A percentile compares a stretch with the other conserved stretches of the same genome.
These are phyloP conservation scores for Sceloporus undulatus DNA, from an alignment of 2,113 vertebrate genomes.

Conservation along the genomic window DNA sequence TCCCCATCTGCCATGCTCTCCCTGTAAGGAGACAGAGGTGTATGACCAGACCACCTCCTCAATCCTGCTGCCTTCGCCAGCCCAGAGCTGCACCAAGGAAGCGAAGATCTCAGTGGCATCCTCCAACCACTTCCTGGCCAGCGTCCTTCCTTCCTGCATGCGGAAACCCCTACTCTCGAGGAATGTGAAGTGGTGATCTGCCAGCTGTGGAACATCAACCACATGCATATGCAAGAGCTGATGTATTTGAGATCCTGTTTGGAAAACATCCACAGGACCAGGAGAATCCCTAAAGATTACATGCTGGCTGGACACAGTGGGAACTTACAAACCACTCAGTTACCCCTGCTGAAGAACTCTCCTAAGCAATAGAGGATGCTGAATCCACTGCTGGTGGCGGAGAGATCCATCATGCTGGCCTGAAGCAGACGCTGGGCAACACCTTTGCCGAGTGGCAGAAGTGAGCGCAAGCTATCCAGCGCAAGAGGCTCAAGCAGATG, in stretches of 20 bases:
- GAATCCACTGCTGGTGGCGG: conserved; percentile 44
- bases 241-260: conserved; percentile 80
- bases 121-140: conserved; percentile 72
- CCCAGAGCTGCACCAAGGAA: conserved; percentile 17
- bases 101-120: conserved; percentile 73
- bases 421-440: conserved; percentile 35
- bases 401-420: conserved; percentile 78
- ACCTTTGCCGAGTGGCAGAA: not conserved
- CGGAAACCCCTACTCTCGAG: conserved; percentile 78
- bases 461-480: conserved; percentile 68
- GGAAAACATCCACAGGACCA: conserved; percentile 78
- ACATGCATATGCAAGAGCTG: conserved; percentile 86
- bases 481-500: conserved; percentile 61
- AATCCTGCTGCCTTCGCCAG: not conserved
- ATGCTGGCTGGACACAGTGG: conserved; percentile 72
- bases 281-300: conserved; percentile 76
- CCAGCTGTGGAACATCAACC: conserved; percentile 85
- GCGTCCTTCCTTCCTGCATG: conserved; percentile 66
- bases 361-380: conserved; percentile 73
- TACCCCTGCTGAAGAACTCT: conserved; percentile 76
- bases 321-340: conserved; percentile 67
- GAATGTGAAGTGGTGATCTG: conserved; percentile 86
- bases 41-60: not conserved
- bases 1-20: too few relatives aligned
- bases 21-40: conserved; percentile 45